These are phyloP conservation scores for Aviceda subcristata DNA, from an alignment of 2,113 vertebrate species.

Conservation along the genomic window DNA sequence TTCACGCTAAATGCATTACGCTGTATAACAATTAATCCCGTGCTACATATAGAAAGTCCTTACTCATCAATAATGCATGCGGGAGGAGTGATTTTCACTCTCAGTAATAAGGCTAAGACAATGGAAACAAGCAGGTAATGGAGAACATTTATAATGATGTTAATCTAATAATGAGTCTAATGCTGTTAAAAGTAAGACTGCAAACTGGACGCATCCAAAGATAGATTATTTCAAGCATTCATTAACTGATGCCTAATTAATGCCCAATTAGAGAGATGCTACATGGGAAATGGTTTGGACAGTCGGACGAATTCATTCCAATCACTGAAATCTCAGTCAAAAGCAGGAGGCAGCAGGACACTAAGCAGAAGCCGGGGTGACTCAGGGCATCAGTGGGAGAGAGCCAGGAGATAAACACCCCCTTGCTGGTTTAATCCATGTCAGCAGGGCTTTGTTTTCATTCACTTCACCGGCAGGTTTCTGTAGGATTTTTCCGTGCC, in stretches of 20 bases:
- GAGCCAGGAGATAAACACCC: not conserved
- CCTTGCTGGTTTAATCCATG: not conserved
- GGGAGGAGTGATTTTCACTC: slow-evolving; percentile 60
- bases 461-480: not conserved
- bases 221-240: slow-evolving; percentile 81
- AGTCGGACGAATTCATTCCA: slow-evolving; percentile 35
- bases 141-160: slow-evolving; percentile 73
- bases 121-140: slow-evolving; percentile 76
- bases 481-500: not conserved
- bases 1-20: slow-evolving; percentile 64
- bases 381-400: not conserved
- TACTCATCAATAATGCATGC: slow-evolving; percentile 72
- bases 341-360: slow-evolving; percentile 6
- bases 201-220: slow-evolving; percentile 76
- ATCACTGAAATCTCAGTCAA: slow-evolving; percentile 10
- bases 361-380: not conserved
- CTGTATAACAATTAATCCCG: slow-evolving; percentile 64
- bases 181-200: slow-evolving; percentile 70
- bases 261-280: slow-evolving; percentile 76
- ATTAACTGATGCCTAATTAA: slow-evolving; percentile 83
- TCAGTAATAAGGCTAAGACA: slow-evolving; percentile 61
- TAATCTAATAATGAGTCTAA: slow-evolving; percentile 68
- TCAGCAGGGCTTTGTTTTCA: not conserved
- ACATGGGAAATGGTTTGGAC: slow-evolving; percentile 71
- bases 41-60: slow-evolving; percentile 68